phyloP scores from a whole-genome alignment of 2,113 vertebrate species.

The Macrotus californicus region DNA sequence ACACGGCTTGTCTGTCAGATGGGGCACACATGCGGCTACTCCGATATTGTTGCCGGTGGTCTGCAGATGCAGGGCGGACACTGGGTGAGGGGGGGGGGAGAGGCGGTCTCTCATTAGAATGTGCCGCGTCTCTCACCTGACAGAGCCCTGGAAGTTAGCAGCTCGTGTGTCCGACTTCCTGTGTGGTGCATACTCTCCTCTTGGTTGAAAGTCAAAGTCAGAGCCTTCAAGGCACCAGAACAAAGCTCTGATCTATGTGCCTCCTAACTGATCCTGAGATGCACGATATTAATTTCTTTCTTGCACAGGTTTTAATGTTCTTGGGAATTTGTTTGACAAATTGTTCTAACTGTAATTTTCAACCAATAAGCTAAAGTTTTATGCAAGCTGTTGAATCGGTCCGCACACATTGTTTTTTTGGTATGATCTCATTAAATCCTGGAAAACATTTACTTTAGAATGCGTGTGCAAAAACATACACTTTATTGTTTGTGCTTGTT shows the following conservation, averaged over 20 bases:
- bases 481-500: not conserved
- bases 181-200: not conserved
- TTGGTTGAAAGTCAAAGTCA: not conserved
- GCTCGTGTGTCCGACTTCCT: not conserved
- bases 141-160: not conserved
- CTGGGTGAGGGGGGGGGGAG: too few relatives aligned
- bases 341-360: slow-evolving; percentile 41
- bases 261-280: slow-evolving; percentile 17
- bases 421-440: not conserved
- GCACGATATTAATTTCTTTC: slow-evolving; percentile 28
- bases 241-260: slow-evolving; percentile 21
- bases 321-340: slow-evolving; percentile 55
- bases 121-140: too few relatives aligned
- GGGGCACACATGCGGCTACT: too few relatives aligned
- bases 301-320: slow-evolving; percentile 43
- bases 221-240: not conserved
- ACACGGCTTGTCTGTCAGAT: not conserved
- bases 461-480: not conserved
- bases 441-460: not conserved
- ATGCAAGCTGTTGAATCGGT: not conserved
- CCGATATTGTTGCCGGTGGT: too few relatives aligned
- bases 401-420: not conserved
- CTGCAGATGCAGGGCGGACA: not conserved
- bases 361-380: not conserved
- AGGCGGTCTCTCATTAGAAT: not conserved